A percentile compares a stretch with the other conserved stretches of the same genome.
Evolutionary conservation across 2,113 vertebrate species (phyloP).

Genomic region (Seriola quinqueradiata): DNA sequence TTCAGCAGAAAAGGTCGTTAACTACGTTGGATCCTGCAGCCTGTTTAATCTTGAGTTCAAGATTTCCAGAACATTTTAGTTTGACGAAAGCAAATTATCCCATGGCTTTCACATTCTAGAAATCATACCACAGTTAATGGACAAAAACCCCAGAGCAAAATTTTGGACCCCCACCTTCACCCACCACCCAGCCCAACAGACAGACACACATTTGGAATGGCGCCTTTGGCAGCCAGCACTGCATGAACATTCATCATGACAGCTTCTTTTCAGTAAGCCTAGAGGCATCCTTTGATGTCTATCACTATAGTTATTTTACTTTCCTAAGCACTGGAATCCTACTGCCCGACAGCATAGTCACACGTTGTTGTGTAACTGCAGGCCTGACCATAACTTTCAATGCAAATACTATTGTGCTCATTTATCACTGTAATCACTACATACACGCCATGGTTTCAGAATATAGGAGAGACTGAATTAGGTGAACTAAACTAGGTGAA

Average conservation of each 20-base stretch:
- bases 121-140: neutral
- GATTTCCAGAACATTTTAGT: neutral
- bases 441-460: neutral
- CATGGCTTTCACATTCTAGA: neutral
- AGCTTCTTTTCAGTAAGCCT: constrained; percentile 73
- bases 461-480: neutral
- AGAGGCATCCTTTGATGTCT: constrained; percentile 62
- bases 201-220: constrained; percentile 59
- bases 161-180: too few species aligned
- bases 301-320: constrained; percentile 47
- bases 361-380: neutral
- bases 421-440: neutral
- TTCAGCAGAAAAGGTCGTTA: constrained; percentile 4
- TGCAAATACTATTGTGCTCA: constrained; percentile 8
- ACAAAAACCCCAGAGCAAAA: neutral
- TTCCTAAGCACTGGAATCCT: constrained; percentile 42
- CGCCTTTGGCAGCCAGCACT: constrained; percentile 62
- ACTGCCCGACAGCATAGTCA: neutral
- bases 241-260: constrained; percentile 82
- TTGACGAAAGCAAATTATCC: neutral
- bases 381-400: neutral
- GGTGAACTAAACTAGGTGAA: neutral
- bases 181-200: constrained; percentile 16
- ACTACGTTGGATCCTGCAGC: neutral
- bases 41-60: neutral